phyloP scores from a whole-genome alignment of 2,113 vertebrate genomes.

The Erythrocebus patas region DNA sequence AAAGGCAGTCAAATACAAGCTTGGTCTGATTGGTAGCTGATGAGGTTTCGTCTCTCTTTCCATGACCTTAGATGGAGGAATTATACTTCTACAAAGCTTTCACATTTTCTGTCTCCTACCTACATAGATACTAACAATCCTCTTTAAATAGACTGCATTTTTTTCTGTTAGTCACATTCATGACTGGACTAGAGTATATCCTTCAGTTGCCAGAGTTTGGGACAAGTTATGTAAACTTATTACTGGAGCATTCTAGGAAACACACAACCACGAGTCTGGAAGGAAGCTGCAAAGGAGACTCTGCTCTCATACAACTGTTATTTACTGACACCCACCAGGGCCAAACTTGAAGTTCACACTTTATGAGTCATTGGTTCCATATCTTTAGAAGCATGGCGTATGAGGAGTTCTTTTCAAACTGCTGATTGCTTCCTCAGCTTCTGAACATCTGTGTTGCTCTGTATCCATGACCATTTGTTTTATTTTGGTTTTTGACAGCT shows the following conservation, averaged over 20 bases:
- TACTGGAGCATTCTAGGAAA: conserved; percentile 66
- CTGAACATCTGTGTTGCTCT: conserved; percentile 58
- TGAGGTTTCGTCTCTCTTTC: neutral
- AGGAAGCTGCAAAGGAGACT: neutral
- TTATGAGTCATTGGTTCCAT: conserved; percentile 25
- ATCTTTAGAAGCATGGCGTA: neutral
- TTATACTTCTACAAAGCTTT: neutral
- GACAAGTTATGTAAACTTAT: conserved; percentile 47
- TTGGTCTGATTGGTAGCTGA: neutral
- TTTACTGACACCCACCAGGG: conserved; percentile 62
- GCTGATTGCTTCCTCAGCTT: neutral
- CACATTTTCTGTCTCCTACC: neutral
- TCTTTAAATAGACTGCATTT: conserved; percentile 17
- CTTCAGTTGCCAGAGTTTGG: conserved; percentile 10
- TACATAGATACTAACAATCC: neutral
- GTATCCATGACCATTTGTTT: conserved; percentile 37
- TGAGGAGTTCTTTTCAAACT: neutral
- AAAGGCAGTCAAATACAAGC: neutral
- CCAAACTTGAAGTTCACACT: conserved; percentile 33
- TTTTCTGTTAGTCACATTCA: neutral
- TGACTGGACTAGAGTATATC: neutral
- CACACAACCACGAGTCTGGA: conserved; percentile 16
- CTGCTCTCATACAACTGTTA: conserved; percentile 34
- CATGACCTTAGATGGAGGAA: neutral
- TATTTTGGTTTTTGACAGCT: neutral